phyloP scores from a whole-genome alignment of 2,888 invertebrate species.

The Stratiomys singularior region DNA sequence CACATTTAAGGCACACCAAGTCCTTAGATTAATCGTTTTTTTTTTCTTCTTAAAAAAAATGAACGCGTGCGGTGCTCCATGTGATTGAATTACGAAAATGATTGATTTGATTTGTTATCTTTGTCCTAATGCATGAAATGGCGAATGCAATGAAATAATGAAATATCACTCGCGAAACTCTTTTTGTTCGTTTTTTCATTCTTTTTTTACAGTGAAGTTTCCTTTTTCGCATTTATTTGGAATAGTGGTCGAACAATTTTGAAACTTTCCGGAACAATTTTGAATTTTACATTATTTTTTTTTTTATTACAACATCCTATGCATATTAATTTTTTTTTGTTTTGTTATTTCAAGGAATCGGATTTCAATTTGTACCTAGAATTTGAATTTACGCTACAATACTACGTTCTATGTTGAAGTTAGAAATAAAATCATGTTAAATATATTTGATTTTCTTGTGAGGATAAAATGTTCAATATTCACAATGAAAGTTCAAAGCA shows the following conservation, averaged over 20 bases:
- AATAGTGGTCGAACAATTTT: slow-evolving; percentile 16
- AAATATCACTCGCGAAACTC: neutral
- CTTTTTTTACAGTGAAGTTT: too few species aligned
- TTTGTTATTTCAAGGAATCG: neutral
- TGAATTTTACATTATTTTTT: neutral
- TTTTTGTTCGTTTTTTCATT: neutral
- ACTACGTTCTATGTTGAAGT: neutral
- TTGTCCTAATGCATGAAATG: slow-evolving; percentile 30
- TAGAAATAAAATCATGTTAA: neutral
- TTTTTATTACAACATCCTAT: neutral
- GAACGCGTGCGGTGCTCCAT: slow-evolving; percentile 1
- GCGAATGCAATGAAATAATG: slow-evolving; percentile 21
- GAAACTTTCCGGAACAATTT: neutral
- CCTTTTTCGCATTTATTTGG: neutral
- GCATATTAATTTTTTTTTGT: neutral
- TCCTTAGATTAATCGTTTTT: slow-evolving; percentile 36
- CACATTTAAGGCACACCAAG: slow-evolving; percentile 44
- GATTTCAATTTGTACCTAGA: slow-evolving; percentile 37
- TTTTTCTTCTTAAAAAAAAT: neutral
- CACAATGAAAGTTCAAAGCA: neutral
- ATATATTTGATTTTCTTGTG: neutral
- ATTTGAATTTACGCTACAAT: neutral
- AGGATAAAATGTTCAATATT: neutral
- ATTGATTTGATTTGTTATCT: neutral
- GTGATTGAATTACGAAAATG: slow-evolving; percentile 13